phyloP scores from a whole-genome alignment of 2,113 vertebrate species.

The Himantopus leucocephalus region DNA sequence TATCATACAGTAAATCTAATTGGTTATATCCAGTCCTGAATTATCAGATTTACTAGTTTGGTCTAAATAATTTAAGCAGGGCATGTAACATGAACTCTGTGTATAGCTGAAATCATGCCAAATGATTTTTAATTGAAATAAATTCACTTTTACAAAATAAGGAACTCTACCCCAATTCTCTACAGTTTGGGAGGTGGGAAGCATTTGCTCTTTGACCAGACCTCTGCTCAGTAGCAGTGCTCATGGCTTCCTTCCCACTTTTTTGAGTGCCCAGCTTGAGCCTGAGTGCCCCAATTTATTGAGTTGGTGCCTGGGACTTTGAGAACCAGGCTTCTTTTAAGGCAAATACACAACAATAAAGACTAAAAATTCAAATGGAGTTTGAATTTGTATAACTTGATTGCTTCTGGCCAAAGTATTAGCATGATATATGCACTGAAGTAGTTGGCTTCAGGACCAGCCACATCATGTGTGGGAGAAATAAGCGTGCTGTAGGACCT shows the following conservation, averaged over 20 bases:
- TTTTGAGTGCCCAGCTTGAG: not conserved
- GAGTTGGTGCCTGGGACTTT: not conserved
- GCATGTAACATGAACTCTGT: not conserved
- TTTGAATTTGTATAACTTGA: not conserved
- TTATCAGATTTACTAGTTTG: constrained; percentile 20
- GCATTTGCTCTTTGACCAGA: not conserved
- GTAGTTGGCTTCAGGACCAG: not conserved
- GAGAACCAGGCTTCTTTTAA: not conserved
- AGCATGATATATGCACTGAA: not conserved
- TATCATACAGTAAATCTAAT: not conserved
- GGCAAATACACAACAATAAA: not conserved
- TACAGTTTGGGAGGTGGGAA: not conserved
- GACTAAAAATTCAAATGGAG: not conserved
- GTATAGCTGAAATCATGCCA: not conserved
- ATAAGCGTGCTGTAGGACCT: not conserved
- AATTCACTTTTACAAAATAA: not conserved
- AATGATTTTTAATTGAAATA: not conserved
- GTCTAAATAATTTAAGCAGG: not conserved
- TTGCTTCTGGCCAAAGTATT: not conserved
- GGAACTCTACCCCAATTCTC: not conserved
- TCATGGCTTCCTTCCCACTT: not conserved
- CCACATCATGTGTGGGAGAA: not conserved
- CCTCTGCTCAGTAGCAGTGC: not conserved
- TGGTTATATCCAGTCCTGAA: not conserved
- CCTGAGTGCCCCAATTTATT: not conserved